A percentile compares a stretch with the other conserved stretches of the same genome.
phyloP scores from a whole-genome alignment of 2,797 vertebrate genomes.

The Luscinia megarhynchos region DNA sequence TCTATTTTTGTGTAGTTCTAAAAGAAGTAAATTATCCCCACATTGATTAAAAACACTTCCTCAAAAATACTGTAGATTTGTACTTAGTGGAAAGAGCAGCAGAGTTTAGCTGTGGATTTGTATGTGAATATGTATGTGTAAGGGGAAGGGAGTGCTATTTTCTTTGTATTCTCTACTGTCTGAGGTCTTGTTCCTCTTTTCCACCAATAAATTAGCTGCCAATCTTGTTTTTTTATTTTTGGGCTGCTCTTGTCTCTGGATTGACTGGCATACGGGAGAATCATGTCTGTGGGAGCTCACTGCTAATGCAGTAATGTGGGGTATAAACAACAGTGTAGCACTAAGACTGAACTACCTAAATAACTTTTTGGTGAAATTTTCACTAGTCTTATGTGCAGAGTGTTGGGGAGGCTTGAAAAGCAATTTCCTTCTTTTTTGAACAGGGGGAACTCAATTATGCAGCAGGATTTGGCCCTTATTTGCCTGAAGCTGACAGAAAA shows the following conservation, averaged over 20 bases:
- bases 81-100: neutral
- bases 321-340: neutral
- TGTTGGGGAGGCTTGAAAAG: neutral
- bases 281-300: neutral
- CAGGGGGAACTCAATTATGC: neutral
- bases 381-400: neutral
- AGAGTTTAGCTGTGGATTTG: neutral
- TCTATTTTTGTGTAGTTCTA: neutral
- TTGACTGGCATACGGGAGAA: neutral
- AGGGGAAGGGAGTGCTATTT: neutral
- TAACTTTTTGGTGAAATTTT: neutral
- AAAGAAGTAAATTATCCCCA: neutral
- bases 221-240: neutral
- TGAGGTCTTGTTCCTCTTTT: neutral
- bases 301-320: neutral
- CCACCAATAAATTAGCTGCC: neutral
- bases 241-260: neutral
- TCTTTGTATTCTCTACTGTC: neutral
- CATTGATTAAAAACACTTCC: neutral
- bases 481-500: constrained; percentile 11
- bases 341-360: neutral
- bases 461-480: constrained; percentile 1
- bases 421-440: neutral
- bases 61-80: neutral
- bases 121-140: neutral